A percentile compares a stretch with the other conserved stretches of the same genome.
These are phyloP conservation scores for Rallus limicola DNA, from an alignment of 2,113 vertebrate species.

Conservation along the genomic window DNA sequence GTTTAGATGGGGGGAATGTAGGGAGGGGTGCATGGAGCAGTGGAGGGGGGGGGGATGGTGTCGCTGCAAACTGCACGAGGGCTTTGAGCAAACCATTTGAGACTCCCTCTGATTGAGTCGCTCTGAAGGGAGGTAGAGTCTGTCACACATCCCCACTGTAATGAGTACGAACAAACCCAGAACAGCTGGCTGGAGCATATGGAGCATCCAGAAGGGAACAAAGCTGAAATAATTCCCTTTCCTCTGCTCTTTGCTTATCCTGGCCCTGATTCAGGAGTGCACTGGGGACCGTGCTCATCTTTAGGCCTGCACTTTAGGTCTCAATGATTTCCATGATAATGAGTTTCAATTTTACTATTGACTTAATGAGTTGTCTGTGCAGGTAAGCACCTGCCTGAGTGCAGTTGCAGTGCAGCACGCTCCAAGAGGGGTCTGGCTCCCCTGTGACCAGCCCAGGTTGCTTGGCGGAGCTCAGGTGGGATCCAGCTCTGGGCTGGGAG, in stretches of 20 bases:
- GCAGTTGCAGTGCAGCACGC: neutral
- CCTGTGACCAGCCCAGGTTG: too few species aligned
- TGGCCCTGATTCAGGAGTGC: conserved; percentile 27
- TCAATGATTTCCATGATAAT: neutral
- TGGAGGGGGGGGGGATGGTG: too few species aligned
- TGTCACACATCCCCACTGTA: conserved; percentile 39
- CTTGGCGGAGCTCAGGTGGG: neutral
- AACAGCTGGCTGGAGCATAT: conserved; percentile 64
- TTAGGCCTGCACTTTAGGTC: neutral
- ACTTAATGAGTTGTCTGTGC: neutral
- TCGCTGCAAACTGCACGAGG: neutral
- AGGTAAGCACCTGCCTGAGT: neutral
- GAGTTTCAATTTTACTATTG: neutral
- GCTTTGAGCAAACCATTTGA: neutral
- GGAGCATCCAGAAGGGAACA: conserved; percentile 64
- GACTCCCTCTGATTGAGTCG: conserved; percentile 9
- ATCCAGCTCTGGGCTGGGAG: neutral
- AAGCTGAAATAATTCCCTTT: conserved; percentile 67
- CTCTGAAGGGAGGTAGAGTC: conserved; percentile 40
- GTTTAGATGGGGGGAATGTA: neutral
- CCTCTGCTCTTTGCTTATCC: conserved; percentile 53
- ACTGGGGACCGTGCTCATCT: neutral
- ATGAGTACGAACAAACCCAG: conserved; percentile 35
- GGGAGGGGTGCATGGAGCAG: neutral
- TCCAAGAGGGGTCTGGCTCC: neutral